Evolutionary conservation across 2,888 invertebrate species (phyloP).

Genomic region (Griposia aprilina): DNA sequence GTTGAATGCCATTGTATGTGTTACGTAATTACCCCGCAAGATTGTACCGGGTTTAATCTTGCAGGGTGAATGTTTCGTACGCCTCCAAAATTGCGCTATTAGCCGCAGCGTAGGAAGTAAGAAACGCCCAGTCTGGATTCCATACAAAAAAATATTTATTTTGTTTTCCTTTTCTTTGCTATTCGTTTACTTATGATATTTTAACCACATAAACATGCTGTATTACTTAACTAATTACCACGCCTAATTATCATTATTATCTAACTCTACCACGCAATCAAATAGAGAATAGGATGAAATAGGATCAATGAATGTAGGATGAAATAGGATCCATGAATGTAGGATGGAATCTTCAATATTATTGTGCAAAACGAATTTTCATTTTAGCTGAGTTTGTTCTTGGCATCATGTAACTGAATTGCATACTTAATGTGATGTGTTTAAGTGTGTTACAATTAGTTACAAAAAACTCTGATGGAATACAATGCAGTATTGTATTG

Average conservation of each 20-base stretch:
- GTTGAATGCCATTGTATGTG: no score
- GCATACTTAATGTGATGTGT: neutral
- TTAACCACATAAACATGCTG: conserved; percentile 4
- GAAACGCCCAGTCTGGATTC: neutral
- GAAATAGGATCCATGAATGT: no score
- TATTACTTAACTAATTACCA: neutral
- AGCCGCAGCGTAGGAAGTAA: neutral
- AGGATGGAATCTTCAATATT: neutral
- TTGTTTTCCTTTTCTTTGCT: neutral
- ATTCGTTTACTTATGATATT: neutral
- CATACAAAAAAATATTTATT: neutral
- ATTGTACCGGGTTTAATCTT: neutral
- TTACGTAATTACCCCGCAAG: no score
- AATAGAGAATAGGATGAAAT: neutral
- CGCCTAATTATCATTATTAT: neutral
- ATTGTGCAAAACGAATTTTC: neutral
- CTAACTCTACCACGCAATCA: neutral
- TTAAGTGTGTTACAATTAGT: conserved; percentile 25
- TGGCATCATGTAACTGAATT: conserved; percentile 7
- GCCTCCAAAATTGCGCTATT: neutral
- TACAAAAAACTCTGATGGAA: conserved; percentile 23
- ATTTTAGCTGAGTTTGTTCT: neutral
- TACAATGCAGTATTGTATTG: neutral
- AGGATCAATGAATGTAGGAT: no score
- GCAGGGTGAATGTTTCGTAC: neutral